These are phyloP conservation scores for Caenorhabditis tropicalis DNA, from an alignment of 1,140 invertebrate genomes.

Conservation along the genomic window DNA sequence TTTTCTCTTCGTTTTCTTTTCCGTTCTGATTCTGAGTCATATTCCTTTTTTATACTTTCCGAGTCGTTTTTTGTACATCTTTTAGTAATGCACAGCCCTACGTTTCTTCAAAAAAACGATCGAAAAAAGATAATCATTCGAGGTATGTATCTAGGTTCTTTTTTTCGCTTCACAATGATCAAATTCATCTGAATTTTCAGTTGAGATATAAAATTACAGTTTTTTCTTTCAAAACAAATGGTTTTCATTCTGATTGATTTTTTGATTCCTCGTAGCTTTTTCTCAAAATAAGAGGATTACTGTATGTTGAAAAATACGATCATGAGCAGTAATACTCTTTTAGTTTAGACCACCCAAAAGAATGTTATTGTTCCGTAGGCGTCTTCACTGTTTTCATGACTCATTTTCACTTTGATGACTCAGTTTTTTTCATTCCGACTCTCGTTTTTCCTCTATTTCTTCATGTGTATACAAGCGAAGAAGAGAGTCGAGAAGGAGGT, in stretches of 20 bases:
- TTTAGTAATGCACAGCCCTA: not conserved
- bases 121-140: no score
- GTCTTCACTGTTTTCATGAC: slow-evolving; percentile 18
- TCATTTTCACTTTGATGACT: slow-evolving; percentile 17
- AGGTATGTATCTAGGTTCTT: no score
- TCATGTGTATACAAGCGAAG: slow-evolving; percentile 37
- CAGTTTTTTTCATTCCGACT: slow-evolving; percentile 37
- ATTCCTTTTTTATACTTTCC: not conserved
- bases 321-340: not conserved
- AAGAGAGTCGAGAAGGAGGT: not conserved
- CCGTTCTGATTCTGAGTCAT: slow-evolving; percentile 21
- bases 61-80: not conserved
- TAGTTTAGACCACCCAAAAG: not conserved
- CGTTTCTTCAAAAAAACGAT: not conserved
- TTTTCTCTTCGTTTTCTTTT: not conserved
- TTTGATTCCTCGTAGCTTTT: not conserved
- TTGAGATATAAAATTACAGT: no score
- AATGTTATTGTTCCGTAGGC: slow-evolving; percentile 28
- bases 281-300: not conserved
- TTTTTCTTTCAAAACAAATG: not conserved
- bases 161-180: no score
- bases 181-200: not conserved
- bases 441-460: slow-evolving; percentile 35
- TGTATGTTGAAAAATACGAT: not conserved
- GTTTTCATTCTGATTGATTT: not conserved